These are phyloP conservation scores for Campopleginae sp. DNA, from an alignment of 2,888 invertebrate genomes.

Conservation along the genomic window DNA sequence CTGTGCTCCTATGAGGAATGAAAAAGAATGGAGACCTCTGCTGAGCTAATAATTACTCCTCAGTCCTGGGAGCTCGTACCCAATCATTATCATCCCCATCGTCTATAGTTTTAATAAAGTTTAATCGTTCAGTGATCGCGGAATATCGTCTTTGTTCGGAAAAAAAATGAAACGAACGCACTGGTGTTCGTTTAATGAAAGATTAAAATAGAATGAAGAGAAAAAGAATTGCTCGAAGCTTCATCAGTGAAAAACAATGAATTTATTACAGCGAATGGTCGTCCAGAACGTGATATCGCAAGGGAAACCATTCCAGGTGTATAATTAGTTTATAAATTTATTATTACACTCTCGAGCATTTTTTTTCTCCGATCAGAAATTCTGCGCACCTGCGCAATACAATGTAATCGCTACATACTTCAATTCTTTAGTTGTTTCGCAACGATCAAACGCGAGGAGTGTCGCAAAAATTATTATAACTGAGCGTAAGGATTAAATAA, in stretches of 20 bases:
- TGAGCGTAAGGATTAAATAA: not conserved
- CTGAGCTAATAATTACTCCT: not conserved
- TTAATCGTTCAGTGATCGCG: not conserved
- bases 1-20: not conserved
- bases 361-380: not conserved
- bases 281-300: not conserved
- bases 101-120: not conserved
- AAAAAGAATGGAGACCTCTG: not conserved
- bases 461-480: not conserved
- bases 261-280: not conserved
- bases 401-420: not conserved
- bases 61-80: not conserved
- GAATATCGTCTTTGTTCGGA: not conserved
- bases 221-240: not conserved
- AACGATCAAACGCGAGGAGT: not conserved
- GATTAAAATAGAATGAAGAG: not conserved
- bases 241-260: not conserved
- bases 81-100: not conserved
- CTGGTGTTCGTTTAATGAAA: not conserved
- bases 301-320: not conserved
- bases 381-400: slow-evolving; percentile 19
- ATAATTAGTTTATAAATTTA: slow-evolving; percentile 7
- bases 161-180: not conserved
- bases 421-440: not conserved
- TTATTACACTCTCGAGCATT: not conserved